A percentile compares a stretch with the other conserved stretches of the same genome.
Evolutionary conservation across 2,797 vertebrate genomes (phyloP).

Genomic region (Scolopax rusticola): DNA sequence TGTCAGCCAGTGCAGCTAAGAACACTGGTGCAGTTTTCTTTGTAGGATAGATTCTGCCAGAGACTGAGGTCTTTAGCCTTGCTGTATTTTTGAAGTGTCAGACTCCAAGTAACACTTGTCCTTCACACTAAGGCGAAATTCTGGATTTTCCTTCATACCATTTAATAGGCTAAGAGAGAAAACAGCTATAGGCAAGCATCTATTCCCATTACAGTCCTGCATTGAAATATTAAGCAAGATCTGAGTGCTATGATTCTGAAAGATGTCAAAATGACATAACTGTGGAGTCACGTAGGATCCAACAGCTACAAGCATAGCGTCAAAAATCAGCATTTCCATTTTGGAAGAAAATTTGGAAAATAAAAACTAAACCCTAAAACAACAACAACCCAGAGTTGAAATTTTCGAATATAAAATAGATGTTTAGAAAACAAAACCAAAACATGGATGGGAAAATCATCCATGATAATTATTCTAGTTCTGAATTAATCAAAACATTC

Average conservation of each 20-base stretch:
- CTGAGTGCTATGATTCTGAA: background rate
- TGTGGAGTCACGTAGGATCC: background rate
- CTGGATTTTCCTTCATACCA: background rate
- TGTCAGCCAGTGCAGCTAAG: background rate
- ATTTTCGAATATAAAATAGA: background rate
- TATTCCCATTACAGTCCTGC: background rate
- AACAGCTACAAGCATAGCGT: background rate
- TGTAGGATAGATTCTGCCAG: background rate
- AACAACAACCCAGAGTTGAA: background rate
- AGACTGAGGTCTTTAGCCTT: background rate
- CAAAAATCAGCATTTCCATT: background rate
- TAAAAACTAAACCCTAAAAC: background rate
- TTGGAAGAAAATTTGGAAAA: background rate
- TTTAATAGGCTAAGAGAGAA: background rate
- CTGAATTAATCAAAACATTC: background rate
- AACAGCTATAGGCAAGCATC: background rate
- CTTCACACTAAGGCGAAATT: background rate
- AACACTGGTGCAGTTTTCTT: fast-evolving
- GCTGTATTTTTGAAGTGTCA: background rate
- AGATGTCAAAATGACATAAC: background rate
- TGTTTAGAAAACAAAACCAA: background rate
- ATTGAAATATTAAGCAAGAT: background rate
- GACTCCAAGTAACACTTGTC: background rate
- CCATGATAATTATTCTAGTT: background rate
- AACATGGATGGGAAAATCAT: background rate